phyloP scores from a whole-genome alignment of 2,113 vertebrate genomes.

The Semnornis frantzii region DNA sequence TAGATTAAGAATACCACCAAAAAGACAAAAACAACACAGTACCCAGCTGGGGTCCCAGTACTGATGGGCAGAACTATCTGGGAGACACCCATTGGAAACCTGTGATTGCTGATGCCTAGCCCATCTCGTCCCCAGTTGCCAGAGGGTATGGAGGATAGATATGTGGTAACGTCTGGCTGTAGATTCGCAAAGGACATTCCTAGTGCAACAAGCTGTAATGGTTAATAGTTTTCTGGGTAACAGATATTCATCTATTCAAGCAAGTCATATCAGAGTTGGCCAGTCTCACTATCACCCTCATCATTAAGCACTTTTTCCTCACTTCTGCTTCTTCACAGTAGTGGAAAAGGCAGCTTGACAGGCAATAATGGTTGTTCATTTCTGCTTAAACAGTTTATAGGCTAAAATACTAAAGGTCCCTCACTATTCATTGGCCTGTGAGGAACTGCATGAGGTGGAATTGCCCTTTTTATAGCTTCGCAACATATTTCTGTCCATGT shows the following conservation, averaged over 20 bases:
- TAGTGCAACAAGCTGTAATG: neutral
- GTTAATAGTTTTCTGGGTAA: neutral
- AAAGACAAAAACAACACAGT: neutral
- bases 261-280: neutral
- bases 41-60: accelerated
- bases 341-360: neutral
- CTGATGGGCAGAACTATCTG: accelerated
- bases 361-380: neutral
- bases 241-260: neutral
- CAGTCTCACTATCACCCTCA: neutral
- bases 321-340: neutral
- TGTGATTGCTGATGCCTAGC: neutral
- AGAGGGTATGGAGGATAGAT: neutral
- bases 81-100: accelerated
- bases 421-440: neutral
- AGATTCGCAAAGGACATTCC: neutral
- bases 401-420: neutral
- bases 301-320: neutral
- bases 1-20: neutral
- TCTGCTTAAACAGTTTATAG: neutral
- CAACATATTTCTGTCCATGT: neutral
- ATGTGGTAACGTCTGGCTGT: neutral
- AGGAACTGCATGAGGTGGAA: neutral
- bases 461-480: neutral
- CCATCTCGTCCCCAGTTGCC: neutral